Conservation (phyloP, 2,797 vertebrate genomes). For the Phylloscopus collybita region DNA sequence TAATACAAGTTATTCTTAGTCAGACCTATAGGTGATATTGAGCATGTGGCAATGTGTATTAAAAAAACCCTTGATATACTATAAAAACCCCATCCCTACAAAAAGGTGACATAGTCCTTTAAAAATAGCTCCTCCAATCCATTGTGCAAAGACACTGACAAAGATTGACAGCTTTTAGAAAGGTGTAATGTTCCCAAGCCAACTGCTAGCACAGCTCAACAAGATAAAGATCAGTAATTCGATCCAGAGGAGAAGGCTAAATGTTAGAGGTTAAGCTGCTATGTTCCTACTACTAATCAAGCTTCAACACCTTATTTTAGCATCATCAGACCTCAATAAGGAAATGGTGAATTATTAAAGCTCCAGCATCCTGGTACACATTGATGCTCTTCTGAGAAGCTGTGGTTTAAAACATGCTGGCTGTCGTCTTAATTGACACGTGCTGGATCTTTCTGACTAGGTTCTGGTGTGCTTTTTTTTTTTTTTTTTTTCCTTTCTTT, state of each 20-base stretch:
- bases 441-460: slow-evolving; percentile 6
- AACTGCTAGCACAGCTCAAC: slow-evolving; percentile 88
- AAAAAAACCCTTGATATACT: slow-evolving; percentile 18
- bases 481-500: neutral
- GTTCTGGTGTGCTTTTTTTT: slow-evolving; percentile 7
- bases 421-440: neutral
- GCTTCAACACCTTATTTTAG: slow-evolving; percentile 86
- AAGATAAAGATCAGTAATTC: slow-evolving; percentile 95
- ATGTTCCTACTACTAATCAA: slow-evolving; percentile 88
- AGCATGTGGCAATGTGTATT: slow-evolving; percentile 42
- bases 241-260: slow-evolving; percentile 86
- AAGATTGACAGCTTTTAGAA: slow-evolving; percentile 91
- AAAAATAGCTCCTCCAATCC: slow-evolving; percentile 78
- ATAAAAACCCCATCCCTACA: slow-evolving; percentile 66
- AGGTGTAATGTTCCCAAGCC: slow-evolving; percentile 90
- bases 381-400: slow-evolving; percentile 68
- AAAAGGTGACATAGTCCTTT: slow-evolving; percentile 83
- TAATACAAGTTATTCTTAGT: slow-evolving; percentile 26
- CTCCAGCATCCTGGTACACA: slow-evolving; percentile 68
- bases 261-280: slow-evolving; percentile 88
- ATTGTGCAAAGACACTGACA: slow-evolving; percentile 85
- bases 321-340: slow-evolving; percentile 75
- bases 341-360: slow-evolving; percentile 81
- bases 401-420: slow-evolving; percentile 40
- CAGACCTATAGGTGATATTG: slow-evolving; percentile 21